Base-by-base conservation (phyloP, 2,797 vertebrate genomes). In the Siniperca obscura region DNA sequence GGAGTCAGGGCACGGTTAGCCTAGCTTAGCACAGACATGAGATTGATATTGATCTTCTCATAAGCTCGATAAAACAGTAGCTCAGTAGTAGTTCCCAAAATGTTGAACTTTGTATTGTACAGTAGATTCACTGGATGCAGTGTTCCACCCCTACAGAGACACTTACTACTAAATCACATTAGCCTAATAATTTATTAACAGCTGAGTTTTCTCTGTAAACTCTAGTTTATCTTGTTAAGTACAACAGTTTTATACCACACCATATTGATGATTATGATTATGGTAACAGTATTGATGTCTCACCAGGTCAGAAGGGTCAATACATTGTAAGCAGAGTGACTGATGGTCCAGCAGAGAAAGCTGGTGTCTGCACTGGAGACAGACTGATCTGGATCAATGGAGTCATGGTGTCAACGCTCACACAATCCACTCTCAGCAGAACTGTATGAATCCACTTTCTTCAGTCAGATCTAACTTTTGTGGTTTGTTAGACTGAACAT, bases 321-420 rank as follows among this genome's bases (percentile, higher is more conserved):
- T 98, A 97, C 92, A 90, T 92, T 42, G 83, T 99, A 69, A 94
- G 61, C 74, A 94, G 95, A 0, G 89, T 95, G 66, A 65, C 77
- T 19, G 95, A 94, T 0, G 96, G 98, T 22, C 95, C 97, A 1
- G 97, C 98, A 0, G 96, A 98, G 67, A 94, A 82, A 22, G 96
- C 97, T 0, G 97, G 97, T 0, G 96, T 99, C 69, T 93, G 90
- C 2, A 84, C 82, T 0, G 96, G 97, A 57, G 97, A 96, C 86
- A 93, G 95, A 80, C 95, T 99, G 62, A 86, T 99, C 73, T 98
- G 97, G 95, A 94, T 99, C 73, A 97, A 99, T 0, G 98, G 98
- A 1, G 80, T 89, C 80, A 90, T 84, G 0, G 96, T 94, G 46
- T 96, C 95, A 66, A 93, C 77, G 13, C 93, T 97, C 75, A 95